Evolutionary conservation across 2,888 invertebrate species (phyloP).

Genomic region (Thera britannica): DNA sequence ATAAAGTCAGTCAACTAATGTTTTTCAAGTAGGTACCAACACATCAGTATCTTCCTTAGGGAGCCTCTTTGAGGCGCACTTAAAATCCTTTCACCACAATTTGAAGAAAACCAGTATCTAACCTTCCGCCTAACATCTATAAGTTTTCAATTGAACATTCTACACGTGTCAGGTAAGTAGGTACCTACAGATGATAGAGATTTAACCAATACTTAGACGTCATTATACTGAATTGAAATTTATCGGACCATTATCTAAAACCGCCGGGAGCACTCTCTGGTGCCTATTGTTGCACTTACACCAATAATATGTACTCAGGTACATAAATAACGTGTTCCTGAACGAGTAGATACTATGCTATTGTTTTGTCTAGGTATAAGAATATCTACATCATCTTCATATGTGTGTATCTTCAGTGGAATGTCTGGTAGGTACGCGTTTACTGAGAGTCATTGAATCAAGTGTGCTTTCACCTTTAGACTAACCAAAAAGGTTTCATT

Average conservation of each 20-base stretch:
- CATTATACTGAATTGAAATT: conserved; percentile 64
- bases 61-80: too few species aligned
- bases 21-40: too few species aligned
- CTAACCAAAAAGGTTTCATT: background rate
- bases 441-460: background rate
- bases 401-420: background rate
- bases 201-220: conserved; percentile 49
- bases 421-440: background rate
- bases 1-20: too few species aligned
- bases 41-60: too few species aligned
- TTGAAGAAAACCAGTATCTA: too few species aligned
- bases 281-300: conserved; percentile 62
- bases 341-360: conserved; percentile 47
- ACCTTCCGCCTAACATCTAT: background rate
- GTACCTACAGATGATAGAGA: conserved; percentile 23
- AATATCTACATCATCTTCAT: conserved; percentile 3
- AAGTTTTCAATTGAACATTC: conserved; percentile 2
- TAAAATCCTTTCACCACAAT: too few species aligned
- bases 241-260: conserved; percentile 64
- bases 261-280: conserved; percentile 42
- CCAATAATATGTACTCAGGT: conserved; percentile 41
- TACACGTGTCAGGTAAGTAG: background rate
- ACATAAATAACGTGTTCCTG: conserved; percentile 4
- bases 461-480: background rate
- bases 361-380: conserved; percentile 48